These are phyloP conservation scores for Meriones unguiculatus DNA, from an alignment of 2,113 vertebrate genomes.

Conservation along the genomic window DNA sequence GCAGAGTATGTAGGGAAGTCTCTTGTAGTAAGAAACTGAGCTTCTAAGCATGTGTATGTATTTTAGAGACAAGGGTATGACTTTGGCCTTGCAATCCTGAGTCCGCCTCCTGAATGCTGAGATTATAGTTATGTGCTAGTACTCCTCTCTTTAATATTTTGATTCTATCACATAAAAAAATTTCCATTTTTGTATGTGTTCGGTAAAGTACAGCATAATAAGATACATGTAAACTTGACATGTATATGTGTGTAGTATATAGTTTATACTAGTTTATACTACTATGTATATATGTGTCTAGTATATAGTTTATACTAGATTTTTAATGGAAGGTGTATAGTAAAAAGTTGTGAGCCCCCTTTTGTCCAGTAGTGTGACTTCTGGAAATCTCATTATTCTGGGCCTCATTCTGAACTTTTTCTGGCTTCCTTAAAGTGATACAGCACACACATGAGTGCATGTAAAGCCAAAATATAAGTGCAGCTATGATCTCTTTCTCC, in stretches of 20 bases:
- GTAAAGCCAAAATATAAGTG: background rate
- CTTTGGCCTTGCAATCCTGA: background rate
- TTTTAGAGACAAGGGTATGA: background rate
- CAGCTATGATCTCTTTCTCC: background rate
- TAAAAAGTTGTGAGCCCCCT: background rate
- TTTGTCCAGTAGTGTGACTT: background rate
- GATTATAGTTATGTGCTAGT: background rate
- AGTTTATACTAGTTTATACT: background rate
- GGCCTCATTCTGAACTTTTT: background rate
- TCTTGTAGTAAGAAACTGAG: too few relatives aligned
- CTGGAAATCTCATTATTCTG: slow-evolving; percentile 4
- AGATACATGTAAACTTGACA: too few relatives aligned
- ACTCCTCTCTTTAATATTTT: background rate
- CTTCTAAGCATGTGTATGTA: too few relatives aligned
- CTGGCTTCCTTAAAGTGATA: background rate
- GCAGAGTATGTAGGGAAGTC: background rate
- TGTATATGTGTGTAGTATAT: background rate
- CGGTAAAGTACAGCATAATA: background rate
- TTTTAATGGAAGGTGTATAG: background rate
- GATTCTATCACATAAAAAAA: background rate
- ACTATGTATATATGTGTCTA: too few relatives aligned
- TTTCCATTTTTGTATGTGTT: background rate
- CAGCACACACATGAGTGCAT: background rate
- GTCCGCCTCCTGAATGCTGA: background rate
- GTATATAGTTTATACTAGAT: background rate